phyloP scores from a whole-genome alignment of 2,888 invertebrate species.

The Macrophya annulata region DNA sequence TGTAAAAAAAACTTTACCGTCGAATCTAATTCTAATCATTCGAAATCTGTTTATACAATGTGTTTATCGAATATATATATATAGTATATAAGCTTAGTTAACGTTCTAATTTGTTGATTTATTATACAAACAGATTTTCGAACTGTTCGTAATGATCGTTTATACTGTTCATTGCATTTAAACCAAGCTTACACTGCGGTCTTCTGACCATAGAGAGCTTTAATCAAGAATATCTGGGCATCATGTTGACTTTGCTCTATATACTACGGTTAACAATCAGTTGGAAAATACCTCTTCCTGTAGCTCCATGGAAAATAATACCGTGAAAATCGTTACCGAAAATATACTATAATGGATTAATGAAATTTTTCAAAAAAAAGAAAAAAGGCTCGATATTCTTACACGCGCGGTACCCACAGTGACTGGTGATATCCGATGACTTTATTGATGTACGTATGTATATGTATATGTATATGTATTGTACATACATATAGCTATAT shows the following conservation, averaged over 20 bases:
- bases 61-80: constrained; percentile 7
- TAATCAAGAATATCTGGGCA: constrained; percentile 24
- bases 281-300: background rate
- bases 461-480: no score
- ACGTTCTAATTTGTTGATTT: background rate
- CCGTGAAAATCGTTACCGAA: constrained; percentile 26
- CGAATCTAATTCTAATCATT: background rate
- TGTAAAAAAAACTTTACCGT: background rate
- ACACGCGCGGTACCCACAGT: background rate
- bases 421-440: background rate
- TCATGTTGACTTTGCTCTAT: constrained; percentile 21
- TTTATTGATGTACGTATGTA: background rate
- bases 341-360: background rate
- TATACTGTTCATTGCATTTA: constrained; percentile 30
- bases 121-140: constrained; percentile 12
- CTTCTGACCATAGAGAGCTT: background rate
- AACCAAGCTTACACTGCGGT: constrained; percentile 13
- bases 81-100: background rate
- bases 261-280: background rate
- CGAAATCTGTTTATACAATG: background rate
- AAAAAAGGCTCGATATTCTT: background rate
- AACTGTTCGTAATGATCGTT: constrained; percentile 12
- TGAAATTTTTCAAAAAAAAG: no score
- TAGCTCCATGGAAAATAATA: constrained; percentile 10
- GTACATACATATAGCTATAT: background rate